A percentile compares a stretch with the other conserved stretches of the same genome.
Conservation (phyloP, 2,797 vertebrate species). For the Poecile montanus region DNA sequence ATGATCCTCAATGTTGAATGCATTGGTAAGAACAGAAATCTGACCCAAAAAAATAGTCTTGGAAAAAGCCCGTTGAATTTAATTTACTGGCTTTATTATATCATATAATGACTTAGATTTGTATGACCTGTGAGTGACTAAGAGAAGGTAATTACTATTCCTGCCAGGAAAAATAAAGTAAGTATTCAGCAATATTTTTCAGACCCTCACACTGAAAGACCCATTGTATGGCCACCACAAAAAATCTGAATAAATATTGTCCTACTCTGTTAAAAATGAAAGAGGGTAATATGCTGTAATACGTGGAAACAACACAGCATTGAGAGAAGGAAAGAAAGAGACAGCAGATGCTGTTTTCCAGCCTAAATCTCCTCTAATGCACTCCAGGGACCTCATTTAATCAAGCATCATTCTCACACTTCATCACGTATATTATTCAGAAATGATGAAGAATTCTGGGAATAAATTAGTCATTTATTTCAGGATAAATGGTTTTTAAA, state of each 20-base stretch:
- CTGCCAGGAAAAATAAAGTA: slow-evolving; percentile 36
- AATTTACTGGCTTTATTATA: slow-evolving; percentile 2
- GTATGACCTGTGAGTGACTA: slow-evolving; percentile 10
- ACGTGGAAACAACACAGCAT: slow-evolving; percentile 6
- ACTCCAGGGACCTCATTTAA: slow-evolving; percentile 72
- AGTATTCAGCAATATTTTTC: slow-evolving; percentile 37
- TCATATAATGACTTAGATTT: not conserved
- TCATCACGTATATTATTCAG: slow-evolving; percentile 70
- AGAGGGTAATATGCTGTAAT: slow-evolving; percentile 34
- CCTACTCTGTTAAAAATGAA: slow-evolving; percentile 40
- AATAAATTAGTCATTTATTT: slow-evolving; percentile 68
- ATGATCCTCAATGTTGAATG: not conserved
- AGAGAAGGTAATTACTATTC: slow-evolving; percentile 28
- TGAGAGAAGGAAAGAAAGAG: slow-evolving; percentile 44
- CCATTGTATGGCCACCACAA: slow-evolving; percentile 14
- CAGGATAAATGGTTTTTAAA: slow-evolving; percentile 43
- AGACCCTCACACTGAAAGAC: slow-evolving; percentile 19
- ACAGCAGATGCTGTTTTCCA: slow-evolving; percentile 70
- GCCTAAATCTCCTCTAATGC: slow-evolving; percentile 59
- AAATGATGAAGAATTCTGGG: slow-evolving; percentile 67
- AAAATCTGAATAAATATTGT: slow-evolving; percentile 50
- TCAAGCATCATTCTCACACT: slow-evolving; percentile 72
- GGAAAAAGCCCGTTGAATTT: not conserved
- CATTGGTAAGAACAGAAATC: not conserved
- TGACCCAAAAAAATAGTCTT: not conserved